These are phyloP conservation scores for Gryllus longicercus DNA, from an alignment of 2,888 invertebrate species.

Conservation along the genomic window DNA sequence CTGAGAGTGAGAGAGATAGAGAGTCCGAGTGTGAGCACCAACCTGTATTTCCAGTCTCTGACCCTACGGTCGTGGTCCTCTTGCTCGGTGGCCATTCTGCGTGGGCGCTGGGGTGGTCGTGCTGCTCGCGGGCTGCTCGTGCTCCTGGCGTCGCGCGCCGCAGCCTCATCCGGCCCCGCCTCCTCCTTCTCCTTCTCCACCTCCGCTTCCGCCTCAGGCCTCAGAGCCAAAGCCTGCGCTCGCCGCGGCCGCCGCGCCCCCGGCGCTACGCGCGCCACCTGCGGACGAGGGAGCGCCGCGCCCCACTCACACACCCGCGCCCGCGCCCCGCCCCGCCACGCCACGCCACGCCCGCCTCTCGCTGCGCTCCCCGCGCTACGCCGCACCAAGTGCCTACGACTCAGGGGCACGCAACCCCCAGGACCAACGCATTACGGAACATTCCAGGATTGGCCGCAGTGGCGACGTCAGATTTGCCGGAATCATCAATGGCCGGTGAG, in stretches of 20 bases:
- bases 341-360: background rate
- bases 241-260: background rate
- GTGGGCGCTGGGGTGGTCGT: background rate
- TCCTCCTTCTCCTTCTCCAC: too few species aligned
- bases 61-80: background rate
- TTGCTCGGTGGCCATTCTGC: background rate
- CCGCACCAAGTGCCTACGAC: background rate
- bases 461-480: too few species aligned
- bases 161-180: background rate
- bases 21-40: background rate
- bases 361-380: background rate
- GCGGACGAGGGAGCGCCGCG: constrained; percentile 9
- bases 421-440: too few species aligned
- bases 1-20: background rate
- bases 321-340: background rate
- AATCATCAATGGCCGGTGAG: too few species aligned
- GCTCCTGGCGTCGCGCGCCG: background rate
- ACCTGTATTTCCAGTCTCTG: constrained; percentile 7
- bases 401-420: background rate
- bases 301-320: background rate
- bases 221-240: background rate
- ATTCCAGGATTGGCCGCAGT: too few species aligned
- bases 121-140: background rate
- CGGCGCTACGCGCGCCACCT: background rate
- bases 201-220: background rate